Conservation (phyloP, 1,140 invertebrate species). For the Marisa cornuarietis region DNA sequence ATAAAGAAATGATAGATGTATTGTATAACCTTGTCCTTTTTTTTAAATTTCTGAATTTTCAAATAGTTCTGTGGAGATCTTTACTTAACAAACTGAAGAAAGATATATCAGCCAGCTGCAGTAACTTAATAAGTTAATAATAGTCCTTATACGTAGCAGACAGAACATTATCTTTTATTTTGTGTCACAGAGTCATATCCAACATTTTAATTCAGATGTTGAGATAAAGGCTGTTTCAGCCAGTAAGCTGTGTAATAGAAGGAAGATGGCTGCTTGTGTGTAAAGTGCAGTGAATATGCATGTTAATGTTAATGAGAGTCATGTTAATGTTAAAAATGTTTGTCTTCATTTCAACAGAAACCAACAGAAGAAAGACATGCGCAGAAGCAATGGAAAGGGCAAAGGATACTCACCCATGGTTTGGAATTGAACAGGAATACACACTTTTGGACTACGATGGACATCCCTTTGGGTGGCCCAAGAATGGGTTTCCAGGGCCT, state of each 20-base stretch:
- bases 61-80: neutral
- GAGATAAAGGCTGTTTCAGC: too few relatives aligned
- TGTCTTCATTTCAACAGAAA: constrained; percentile 61
- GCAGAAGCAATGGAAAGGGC: constrained; percentile 78
- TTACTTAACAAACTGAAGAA: too few relatives aligned
- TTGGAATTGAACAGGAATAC: constrained; percentile 95
- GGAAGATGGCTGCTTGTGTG: too few relatives aligned
- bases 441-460: constrained; percentile 88
- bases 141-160: too few relatives aligned
- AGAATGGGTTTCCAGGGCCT: constrained; percentile 92
- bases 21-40: neutral
- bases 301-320: neutral
- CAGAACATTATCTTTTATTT: too few relatives aligned
- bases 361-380: constrained; percentile 82
- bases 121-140: too few relatives aligned
- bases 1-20: neutral
- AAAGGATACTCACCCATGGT: constrained; percentile 87
- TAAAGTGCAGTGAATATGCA: too few relatives aligned
- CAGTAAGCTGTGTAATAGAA: too few relatives aligned
- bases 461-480: constrained; percentile 94
- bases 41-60: neutral
- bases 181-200: too few relatives aligned
- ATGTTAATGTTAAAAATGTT: neutral
- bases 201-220: too few relatives aligned
- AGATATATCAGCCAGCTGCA: too few relatives aligned